Evolutionary conservation across 2,888 invertebrate species (phyloP).

Genomic region (Eilema caniola): DNA sequence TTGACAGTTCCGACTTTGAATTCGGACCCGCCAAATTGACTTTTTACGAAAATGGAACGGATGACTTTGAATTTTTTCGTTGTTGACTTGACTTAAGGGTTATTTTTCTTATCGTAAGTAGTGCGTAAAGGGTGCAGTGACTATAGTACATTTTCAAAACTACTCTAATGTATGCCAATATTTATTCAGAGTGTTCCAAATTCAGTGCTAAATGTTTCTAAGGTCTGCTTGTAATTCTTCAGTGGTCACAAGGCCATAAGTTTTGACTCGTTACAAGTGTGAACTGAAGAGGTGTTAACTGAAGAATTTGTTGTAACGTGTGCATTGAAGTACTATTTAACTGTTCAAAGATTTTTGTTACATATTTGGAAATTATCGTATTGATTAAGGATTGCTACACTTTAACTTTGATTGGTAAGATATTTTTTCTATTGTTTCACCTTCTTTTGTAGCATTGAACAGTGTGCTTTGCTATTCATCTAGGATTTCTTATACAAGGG

Average conservation of each 20-base stretch:
- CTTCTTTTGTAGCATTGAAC: not conserved
- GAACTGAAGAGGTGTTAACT: constrained; percentile 77
- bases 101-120: constrained; percentile 28
- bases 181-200: constrained; percentile 71
- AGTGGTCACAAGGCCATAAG: constrained; percentile 81
- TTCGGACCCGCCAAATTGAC: constrained; percentile 59
- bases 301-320: constrained; percentile 58
- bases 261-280: constrained; percentile 73
- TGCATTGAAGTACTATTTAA: constrained; percentile 50
- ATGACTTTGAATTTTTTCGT: constrained; percentile 63
- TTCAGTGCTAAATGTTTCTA: constrained; percentile 81
- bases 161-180: constrained; percentile 46
- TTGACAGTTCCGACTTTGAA: constrained; percentile 71
- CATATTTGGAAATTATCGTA: constrained; percentile 38
- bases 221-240: constrained; percentile 75
- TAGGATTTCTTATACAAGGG: not conserved
- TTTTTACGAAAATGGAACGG: constrained; percentile 70
- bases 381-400: constrained; percentile 53
- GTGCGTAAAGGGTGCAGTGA: constrained; percentile 51
- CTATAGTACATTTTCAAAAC: constrained; percentile 37
- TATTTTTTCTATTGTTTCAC: constrained; percentile 14
- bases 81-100: constrained; percentile 61
- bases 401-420: constrained; percentile 44
- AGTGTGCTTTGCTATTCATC: not conserved
- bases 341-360: constrained; percentile 39